Conservation (phyloP, 2,888 invertebrate species). For the Geophilus truncorum region DNA sequence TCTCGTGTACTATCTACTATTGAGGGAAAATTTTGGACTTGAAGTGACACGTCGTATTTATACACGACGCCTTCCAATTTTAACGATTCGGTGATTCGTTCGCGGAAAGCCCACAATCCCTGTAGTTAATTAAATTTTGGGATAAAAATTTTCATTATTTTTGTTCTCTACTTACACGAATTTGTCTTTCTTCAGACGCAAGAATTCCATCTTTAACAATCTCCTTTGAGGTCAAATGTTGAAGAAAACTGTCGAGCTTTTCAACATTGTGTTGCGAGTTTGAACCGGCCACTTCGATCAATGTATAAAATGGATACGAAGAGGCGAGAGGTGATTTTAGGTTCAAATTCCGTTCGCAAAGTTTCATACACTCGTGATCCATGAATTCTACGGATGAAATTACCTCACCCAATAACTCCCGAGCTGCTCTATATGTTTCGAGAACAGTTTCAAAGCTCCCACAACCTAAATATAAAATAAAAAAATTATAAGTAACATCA, state of each 20-base stretch:
- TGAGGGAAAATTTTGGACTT: constrained; percentile 74
- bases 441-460: constrained; percentile 72
- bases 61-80: constrained; percentile 79
- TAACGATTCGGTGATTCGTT: constrained; percentile 73
- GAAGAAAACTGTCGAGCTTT: constrained; percentile 74
- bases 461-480: constrained; percentile 56
- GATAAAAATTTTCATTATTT: neutral
- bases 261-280: constrained; percentile 77
- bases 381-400: constrained; percentile 95
- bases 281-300: constrained; percentile 76
- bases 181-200: constrained; percentile 74
- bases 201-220: constrained; percentile 76
- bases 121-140: constrained; percentile 43
- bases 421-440: constrained; percentile 67
- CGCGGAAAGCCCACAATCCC: constrained; percentile 81
- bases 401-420: constrained; percentile 74
- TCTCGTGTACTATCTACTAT: constrained; percentile 67
- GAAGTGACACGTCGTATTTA: constrained; percentile 93
- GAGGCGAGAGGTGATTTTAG: constrained; percentile 51
- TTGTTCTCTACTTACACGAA: constrained; percentile 56
- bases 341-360: constrained; percentile 59
- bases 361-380: constrained; percentile 67
- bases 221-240: constrained; percentile 64
- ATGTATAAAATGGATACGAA: constrained; percentile 67
- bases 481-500: neutral